A percentile compares a stretch with the other conserved stretches of the same genome.
Evolutionary conservation across 1,140 invertebrate species (phyloP).

Genomic region (Piezodorus guildinii): DNA sequence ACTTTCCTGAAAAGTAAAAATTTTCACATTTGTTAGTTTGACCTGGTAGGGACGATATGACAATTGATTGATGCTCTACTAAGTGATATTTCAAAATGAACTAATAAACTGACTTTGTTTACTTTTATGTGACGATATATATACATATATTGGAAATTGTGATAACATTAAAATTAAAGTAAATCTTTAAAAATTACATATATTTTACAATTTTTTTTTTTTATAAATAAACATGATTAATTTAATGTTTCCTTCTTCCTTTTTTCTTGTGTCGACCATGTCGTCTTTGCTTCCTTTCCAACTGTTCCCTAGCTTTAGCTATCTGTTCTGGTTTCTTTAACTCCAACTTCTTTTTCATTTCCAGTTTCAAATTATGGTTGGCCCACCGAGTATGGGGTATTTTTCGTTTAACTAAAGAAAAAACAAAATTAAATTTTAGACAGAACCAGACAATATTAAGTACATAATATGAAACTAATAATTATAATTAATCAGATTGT

Average conservation of each 20-base stretch:
- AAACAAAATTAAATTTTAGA: background rate
- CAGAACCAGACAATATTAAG: background rate
- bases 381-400: conserved; percentile 28
- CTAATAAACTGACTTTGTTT: too few species aligned
- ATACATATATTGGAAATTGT: too few species aligned
- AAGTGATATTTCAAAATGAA: too few species aligned
- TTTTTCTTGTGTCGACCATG: conserved; percentile 27
- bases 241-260: background rate
- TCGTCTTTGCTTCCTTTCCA: conserved; percentile 27
- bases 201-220: too few species aligned
- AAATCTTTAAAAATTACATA: too few species aligned
- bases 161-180: too few species aligned
- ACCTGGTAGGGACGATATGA: too few species aligned
- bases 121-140: too few species aligned
- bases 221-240: background rate
- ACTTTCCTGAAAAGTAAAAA: too few species aligned
- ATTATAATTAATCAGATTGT: too few species aligned
- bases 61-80: too few species aligned
- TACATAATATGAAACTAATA: background rate
- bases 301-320: conserved; percentile 28
- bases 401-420: conserved; percentile 22
- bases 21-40: too few species aligned
- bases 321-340: conserved; percentile 28
- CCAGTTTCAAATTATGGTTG: conserved; percentile 28
- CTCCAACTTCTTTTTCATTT: conserved; percentile 25